Conservation (phyloP, 2,888 invertebrate genomes). For the Sceliomorpha sp. region DNA sequence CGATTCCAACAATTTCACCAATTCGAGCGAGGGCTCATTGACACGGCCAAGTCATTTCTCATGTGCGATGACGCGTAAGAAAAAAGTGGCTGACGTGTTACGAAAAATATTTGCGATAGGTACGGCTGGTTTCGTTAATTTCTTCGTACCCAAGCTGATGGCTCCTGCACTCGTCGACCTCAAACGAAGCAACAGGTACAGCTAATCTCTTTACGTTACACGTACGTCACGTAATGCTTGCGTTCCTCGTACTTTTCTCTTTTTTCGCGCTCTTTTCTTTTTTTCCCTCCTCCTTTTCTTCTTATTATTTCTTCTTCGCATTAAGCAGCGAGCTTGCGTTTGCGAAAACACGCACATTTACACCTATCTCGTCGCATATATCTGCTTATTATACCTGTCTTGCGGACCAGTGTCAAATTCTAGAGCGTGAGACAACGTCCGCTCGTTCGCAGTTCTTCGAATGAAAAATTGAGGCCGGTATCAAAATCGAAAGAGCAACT, state of each 20-base stretch:
- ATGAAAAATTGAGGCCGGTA: conserved; percentile 25
- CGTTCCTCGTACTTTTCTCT: conserved; percentile 31
- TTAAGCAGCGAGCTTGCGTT: conserved; percentile 44
- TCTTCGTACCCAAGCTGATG: too few relatives aligned
- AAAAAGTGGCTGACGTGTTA: conserved; percentile 43
- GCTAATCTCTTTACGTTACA: conserved; percentile 30
- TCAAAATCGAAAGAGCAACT: conserved; percentile 37
- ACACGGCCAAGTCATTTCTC: conserved; percentile 42
- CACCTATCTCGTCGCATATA: conserved; percentile 53
- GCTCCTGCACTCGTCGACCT: conserved; percentile 34
- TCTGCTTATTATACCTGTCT: conserved; percentile 66
- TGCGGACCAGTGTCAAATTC: conserved; percentile 74
- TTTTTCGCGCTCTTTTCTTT: conserved; percentile 7
- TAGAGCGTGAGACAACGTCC: conserved; percentile 73
- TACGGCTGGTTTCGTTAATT: too few relatives aligned
- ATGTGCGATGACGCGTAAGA: conserved; percentile 36
- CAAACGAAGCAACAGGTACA: conserved; percentile 14
- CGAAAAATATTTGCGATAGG: conserved; percentile 44
- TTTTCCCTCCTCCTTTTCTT: conserved; percentile 25
- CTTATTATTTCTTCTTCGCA: conserved; percentile 16
- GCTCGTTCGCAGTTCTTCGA: conserved; percentile 1
- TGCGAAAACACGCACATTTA: conserved; percentile 53
- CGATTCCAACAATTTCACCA: conserved; percentile 38
- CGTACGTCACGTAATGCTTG: conserved; percentile 21
- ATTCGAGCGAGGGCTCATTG: conserved; percentile 48